Conservation (phyloP, 1,140 invertebrate species). For the Magallana angulata region DNA sequence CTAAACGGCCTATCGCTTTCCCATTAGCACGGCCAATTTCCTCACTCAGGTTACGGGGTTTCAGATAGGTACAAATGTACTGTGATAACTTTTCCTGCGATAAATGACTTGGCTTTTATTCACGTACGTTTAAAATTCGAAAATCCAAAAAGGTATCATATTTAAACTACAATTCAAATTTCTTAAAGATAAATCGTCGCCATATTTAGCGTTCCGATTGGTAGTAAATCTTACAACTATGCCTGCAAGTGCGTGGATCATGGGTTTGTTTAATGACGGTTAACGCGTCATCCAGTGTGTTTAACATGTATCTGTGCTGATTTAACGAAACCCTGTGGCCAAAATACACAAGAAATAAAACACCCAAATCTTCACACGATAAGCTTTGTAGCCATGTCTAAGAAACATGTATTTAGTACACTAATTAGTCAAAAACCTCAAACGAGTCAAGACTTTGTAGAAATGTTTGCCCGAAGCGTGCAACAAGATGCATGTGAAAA, state of each 20-base stretch:
- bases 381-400: neutral
- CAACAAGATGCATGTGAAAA: neutral
- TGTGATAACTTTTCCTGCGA: no score
- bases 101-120: no score
- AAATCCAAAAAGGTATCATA: no score
- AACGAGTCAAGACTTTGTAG: neutral
- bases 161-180: no score
- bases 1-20: neutral
- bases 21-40: neutral
- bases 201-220: no score
- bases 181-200: no score
- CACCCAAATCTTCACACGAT: neutral
- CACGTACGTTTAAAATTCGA: no score
- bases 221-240: neutral
- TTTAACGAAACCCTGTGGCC: slow-evolving; percentile 3
- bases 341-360: no score
- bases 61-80: no score
- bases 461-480: neutral
- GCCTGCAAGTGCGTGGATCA: neutral
- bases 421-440: neutral
- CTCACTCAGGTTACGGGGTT: neutral
- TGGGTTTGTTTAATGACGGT: neutral
- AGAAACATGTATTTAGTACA: neutral
- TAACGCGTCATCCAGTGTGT: neutral
- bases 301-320: neutral